Evolutionary conservation across 2,888 invertebrate genomes (phyloP).

Genomic region (Smittia sp.): DNA sequence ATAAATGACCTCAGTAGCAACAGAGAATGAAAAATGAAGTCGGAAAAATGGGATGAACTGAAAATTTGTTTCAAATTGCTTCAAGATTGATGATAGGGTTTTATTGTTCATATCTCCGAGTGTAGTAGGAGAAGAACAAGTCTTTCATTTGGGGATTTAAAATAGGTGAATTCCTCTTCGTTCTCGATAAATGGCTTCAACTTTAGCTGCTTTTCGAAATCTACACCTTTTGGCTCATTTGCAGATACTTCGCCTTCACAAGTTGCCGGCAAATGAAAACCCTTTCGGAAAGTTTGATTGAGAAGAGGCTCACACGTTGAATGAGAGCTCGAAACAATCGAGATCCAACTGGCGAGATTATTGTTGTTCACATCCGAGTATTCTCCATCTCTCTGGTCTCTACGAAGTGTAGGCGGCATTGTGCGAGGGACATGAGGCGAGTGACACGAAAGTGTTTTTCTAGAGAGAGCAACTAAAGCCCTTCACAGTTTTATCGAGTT

Average conservation of each 20-base stretch:
- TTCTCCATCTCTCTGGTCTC: neutral
- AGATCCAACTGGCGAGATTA: neutral
- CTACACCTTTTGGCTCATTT: too few species aligned
- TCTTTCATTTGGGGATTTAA: constrained; percentile 4
- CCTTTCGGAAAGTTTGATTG: too few species aligned
- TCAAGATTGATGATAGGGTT: constrained; percentile 35
- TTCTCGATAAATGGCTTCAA: neutral
- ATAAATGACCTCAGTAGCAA: neutral
- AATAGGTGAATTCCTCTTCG: neutral
- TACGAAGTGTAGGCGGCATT: neutral
- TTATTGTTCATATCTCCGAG: constrained; percentile 32
- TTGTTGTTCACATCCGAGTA: constrained; percentile 1
- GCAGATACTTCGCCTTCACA: too few species aligned
- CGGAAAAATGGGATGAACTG: constrained; percentile 24
- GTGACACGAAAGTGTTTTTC: neutral
- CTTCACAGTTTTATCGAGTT: neutral
- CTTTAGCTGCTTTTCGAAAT: too few species aligned
- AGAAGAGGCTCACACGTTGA: neutral
- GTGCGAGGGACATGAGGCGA: neutral
- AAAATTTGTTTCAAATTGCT: constrained; percentile 38
- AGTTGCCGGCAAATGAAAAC: too few species aligned
- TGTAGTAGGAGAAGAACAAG: neutral
- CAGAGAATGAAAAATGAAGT: constrained; percentile 16
- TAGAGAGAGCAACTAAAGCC: neutral
- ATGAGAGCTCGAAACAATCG: neutral